phyloP scores from a whole-genome alignment of 2,113 vertebrate genomes.

The Pleuronectes platessa region DNA sequence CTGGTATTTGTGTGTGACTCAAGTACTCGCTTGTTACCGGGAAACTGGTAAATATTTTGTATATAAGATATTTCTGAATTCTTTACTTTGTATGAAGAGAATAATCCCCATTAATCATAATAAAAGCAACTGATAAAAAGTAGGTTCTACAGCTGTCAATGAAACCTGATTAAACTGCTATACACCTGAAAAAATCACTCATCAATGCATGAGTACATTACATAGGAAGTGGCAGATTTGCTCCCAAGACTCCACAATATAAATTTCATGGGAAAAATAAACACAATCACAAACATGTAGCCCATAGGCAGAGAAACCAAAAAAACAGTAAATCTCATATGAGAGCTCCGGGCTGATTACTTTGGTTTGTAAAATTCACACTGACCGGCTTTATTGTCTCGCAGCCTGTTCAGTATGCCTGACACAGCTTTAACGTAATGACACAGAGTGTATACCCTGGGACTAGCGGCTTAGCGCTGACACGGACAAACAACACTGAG shows the following conservation, averaged over 20 bases:
- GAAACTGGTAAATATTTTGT: no score
- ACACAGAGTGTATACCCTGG: slow-evolving; percentile 52
- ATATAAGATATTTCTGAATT: neutral
- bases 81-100: neutral
- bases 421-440: slow-evolving; percentile 37
- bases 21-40: no score
- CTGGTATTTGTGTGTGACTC: no score
- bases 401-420: slow-evolving; percentile 75
- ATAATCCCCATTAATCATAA: neutral
- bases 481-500: slow-evolving; percentile 60
- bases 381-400: slow-evolving; percentile 69
- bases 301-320: slow-evolving; percentile 10
- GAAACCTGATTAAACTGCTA: slow-evolving; percentile 13
- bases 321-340: slow-evolving; percentile 27
- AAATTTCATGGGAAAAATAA: slow-evolving; percentile 51
- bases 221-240: slow-evolving; percentile 45
- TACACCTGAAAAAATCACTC: slow-evolving; percentile 12
- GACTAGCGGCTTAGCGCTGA: slow-evolving; percentile 65
- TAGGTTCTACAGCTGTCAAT: slow-evolving; percentile 5
- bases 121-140: neutral
- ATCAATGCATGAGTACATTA: slow-evolving; percentile 36
- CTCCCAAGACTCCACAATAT: slow-evolving; percentile 56
- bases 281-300: slow-evolving; percentile 20
- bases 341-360: slow-evolving; percentile 61
- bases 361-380: slow-evolving; percentile 58